Evolutionary conservation across 2,797 vertebrate genomes (phyloP), one percentile per base, ranked within the genome.

Genomic region (Rhodeus uyekii): DNA sequence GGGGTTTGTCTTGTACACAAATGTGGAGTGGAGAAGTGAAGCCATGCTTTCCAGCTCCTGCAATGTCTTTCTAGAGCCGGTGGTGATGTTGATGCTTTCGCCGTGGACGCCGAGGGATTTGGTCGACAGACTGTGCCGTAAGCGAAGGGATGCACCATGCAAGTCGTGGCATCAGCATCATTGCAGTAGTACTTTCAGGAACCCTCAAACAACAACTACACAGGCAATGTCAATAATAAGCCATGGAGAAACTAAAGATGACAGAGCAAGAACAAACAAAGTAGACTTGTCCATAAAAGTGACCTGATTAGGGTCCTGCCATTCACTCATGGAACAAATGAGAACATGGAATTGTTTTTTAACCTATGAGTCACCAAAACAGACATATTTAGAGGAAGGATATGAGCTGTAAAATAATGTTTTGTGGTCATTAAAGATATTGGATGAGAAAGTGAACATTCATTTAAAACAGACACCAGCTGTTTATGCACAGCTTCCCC

Each of bases 11-110:
- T 1, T 65, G 46, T 1, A 85, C 0, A 0, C 76, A 0, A 93
- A 89, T 0, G 58, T 95, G 0, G 1, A 42, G 22, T 98, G 97
- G 97, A 91, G 95, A 72, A 87, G 80, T 0, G 87, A 91, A 58
- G 95, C 96, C 1, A 93, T 97, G 77, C 88, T 97, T 73, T 93
- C 93, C 0, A 96, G 95, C 67, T 92, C 94, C 61, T 97, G 94
- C 78, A 98, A 96, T 0, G 95, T 96, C 1, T 97, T 97, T 76
- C 91, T 97, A 86, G 96, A 98, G 84, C 97, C 97, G 0, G 87
- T 94, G 32, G 93, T 97, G 67, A 95, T 95, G 93, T 83, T 94
- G 65, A 91, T 94, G 90, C 85, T 94, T 14, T 94, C 93, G 0
- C 93, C 94, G 0, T 90, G 89, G 0, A 85, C 77, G 48, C 90